These are phyloP conservation scores for Rhorus exstirpatorius DNA, from an alignment of 2,888 invertebrate genomes.

Conservation along the genomic window DNA sequence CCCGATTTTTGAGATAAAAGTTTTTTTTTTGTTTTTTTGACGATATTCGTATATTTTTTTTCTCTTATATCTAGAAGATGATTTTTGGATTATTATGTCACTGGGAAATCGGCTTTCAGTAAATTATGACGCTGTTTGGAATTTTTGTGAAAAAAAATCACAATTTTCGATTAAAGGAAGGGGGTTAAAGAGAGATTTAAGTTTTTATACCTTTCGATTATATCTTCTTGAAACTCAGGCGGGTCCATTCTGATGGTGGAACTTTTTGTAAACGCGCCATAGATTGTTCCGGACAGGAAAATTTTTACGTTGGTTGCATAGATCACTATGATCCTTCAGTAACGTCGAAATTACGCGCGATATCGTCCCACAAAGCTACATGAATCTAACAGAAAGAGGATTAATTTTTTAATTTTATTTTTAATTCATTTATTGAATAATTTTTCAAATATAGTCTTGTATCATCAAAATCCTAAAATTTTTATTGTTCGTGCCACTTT, in stretches of 20 bases:
- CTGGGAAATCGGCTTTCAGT: too few relatives aligned
- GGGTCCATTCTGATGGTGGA: not conserved
- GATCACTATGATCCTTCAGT: not conserved
- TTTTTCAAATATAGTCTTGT: not conserved
- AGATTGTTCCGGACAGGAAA: not conserved
- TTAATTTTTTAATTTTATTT: not conserved
- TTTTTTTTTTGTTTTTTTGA: too few relatives aligned
- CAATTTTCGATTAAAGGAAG: not conserved
- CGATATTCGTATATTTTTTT: too few relatives aligned
- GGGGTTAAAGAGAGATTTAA: not conserved
- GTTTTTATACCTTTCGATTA: conserved; percentile 3
- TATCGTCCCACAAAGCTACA: conserved; percentile 19
- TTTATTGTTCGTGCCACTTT: conserved; percentile 5
- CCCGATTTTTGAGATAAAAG: too few relatives aligned
- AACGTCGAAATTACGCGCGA: conserved; percentile 8
- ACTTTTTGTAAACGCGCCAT: not conserved
- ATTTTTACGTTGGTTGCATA: conserved; percentile 17
- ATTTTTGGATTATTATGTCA: too few relatives aligned
- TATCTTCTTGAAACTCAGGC: not conserved
- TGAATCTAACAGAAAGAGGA: not conserved
- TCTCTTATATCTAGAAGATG: too few relatives aligned
- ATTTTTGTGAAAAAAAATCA: not conserved
- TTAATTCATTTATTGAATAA: conserved; percentile 1
- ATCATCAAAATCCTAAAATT: not conserved
- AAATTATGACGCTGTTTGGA: too few relatives aligned